Base-by-base conservation (phyloP, 2,888 invertebrate species). In the Rhyacophila evoluta region DNA sequence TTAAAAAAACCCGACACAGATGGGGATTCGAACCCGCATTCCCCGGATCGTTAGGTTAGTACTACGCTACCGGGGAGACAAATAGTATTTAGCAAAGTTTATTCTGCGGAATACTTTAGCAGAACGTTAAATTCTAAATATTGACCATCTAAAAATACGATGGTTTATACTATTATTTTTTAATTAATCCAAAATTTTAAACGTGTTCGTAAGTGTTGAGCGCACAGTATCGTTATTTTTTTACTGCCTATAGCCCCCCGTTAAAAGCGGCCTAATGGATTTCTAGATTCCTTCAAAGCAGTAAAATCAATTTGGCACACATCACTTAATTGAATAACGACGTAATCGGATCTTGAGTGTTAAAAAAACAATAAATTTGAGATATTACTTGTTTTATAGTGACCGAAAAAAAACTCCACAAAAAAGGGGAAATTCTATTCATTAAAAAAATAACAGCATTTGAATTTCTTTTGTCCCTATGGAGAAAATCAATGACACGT, bases 171-270 rank as follows among this genome's bases (percentile, higher is more conserved):
- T n/a, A n/a, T n/a, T n/a, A n/a, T n/a, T n/a, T n/a, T n/a, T n/a
- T n/a, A n/a, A n/a, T n/a, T n/a, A n/a, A n/a, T n/a, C n/a, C n/a
- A n/a, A n/a, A n/a, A n/a, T n/a, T n/a, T n/a, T n/a, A n/a, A n/a
- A n/a, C n/a, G 38, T 11, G 19, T 15, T 55, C 19, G 55, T 10
- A 55, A 19, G 55, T 38, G 55, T 55, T 55, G 55, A 8, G 10
- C 78, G 74, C 28, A 67, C 74, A 69, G 77, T 75, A 78, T 78
- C 75, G 78, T 78, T 74, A 78, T 78, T 78, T 78, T 78, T 78
- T 78, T 78, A 78, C 71, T 78, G 41, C 78, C 71, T 41, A 70
- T 55, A 69, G 68, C 41, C 71, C 55, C 67, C 27, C 78, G 74
- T 74, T 78, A 78, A 78, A 75, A 71, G 78, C 39, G 39, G 37